These are phyloP conservation scores for Sapajus apella DNA, from an alignment of 2,113 vertebrate genomes.

Conservation along the genomic window DNA sequence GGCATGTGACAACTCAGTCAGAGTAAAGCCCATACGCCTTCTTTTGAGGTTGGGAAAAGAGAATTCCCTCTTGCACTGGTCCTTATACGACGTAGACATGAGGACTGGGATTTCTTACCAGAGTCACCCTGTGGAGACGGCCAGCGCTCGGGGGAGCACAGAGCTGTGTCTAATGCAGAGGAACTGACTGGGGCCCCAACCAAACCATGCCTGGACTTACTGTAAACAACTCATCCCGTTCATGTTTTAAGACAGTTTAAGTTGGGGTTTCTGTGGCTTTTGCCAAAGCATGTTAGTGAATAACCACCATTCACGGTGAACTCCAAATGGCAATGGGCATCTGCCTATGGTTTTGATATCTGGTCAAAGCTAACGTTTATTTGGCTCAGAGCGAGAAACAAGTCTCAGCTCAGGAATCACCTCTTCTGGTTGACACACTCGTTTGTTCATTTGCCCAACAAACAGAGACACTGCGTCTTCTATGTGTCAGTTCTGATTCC, in stretches of 20 bases:
- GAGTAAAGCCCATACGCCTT: not conserved
- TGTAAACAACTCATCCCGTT: not conserved
- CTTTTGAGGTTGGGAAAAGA: not conserved
- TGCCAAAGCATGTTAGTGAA: not conserved
- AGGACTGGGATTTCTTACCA: not conserved
- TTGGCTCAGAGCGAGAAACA: not conserved
- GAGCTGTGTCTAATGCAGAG: not conserved
- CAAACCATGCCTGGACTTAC: not conserved
- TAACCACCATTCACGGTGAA: not conserved
- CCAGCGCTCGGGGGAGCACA: accelerated
- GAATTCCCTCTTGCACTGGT: not conserved
- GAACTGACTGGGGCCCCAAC: not conserved
- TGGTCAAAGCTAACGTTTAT: not conserved
- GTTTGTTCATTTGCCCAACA: slow-evolving; percentile 50
- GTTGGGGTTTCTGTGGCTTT: not conserved
- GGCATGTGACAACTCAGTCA: not conserved
- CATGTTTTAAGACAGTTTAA: not conserved
- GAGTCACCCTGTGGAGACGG: not conserved
- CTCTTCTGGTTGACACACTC: not conserved
- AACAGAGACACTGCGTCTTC: not conserved
- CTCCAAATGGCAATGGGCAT: not conserved
- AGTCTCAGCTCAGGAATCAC: not conserved
- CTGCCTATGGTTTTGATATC: not conserved
- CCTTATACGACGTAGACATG: not conserved
- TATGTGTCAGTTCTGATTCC: not conserved